These are phyloP conservation scores for Phenganax subtilis DNA, from an alignment of 92 coral and sea anemone genomes.

Conservation along the genomic window DNA sequence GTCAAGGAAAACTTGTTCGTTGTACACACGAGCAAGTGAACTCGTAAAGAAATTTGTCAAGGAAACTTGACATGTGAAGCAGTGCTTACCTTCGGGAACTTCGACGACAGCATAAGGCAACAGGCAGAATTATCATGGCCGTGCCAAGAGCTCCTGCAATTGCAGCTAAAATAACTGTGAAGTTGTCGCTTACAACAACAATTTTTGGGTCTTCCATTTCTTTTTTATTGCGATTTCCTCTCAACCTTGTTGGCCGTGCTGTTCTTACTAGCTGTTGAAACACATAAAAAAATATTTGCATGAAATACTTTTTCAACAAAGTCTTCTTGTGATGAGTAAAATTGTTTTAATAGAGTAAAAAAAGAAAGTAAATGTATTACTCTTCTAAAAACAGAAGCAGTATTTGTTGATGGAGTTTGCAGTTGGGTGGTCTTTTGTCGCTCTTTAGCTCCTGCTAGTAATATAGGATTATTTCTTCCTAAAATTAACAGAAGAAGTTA, in stretches of 20 bases:
- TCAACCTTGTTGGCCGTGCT: conserved; percentile 1
- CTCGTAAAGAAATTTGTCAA: neutral
- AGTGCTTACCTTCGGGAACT: conserved; percentile 11
- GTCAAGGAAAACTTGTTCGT: neutral
- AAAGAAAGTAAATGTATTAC: neutral
- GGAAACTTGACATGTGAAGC: too few relatives aligned
- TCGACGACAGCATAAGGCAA: conserved; percentile 21
- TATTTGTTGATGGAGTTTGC: neutral
- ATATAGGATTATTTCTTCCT: conserved; percentile 6
- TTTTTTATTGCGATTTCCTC: neutral
- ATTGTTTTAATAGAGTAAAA: neutral
- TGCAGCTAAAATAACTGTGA: conserved; percentile 23
- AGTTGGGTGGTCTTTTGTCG: neutral
- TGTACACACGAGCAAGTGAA: neutral
- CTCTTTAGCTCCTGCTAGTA: neutral
- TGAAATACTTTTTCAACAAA: neutral
- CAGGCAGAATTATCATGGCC: conserved; percentile 18
- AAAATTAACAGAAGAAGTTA: neutral
- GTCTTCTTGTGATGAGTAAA: neutral
- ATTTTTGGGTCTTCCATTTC: neutral
- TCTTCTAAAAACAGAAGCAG: neutral
- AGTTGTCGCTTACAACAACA: conserved; percentile 27
- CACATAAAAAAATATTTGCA: neutral
- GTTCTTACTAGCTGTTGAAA: neutral
- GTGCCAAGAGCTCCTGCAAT: conserved; percentile 34